Percentiles rank a stretch among this genome's conserved stretches.
Evolutionary conservation across 2,888 invertebrate species (phyloP).

Genomic region (Agriotes lineatus): DNA sequence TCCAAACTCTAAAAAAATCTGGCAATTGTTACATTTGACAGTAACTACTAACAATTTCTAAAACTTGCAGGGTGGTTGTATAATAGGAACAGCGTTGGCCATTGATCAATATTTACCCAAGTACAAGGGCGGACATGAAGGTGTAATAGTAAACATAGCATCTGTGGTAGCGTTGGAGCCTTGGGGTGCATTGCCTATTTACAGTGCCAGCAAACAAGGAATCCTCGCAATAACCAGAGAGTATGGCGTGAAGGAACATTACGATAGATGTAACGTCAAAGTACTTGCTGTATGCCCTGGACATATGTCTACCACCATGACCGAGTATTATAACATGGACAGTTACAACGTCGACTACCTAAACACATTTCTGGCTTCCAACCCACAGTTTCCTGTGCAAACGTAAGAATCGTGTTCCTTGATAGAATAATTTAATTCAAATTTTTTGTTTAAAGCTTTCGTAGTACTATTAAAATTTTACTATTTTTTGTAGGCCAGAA

Average conservation of each 20-base stretch:
- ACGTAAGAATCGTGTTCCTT: no score
- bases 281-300: slow-evolving; percentile 48
- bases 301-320: slow-evolving; percentile 12
- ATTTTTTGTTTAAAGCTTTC: no score
- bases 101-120: slow-evolving; percentile 49
- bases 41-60: no score
- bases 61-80: slow-evolving; percentile 37
- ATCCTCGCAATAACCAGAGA: slow-evolving; percentile 42
- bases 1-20: no score
- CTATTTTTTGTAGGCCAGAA: no score
- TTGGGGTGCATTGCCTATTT: slow-evolving; percentile 6
- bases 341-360: no score
- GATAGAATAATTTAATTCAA: no score
- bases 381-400: no score
- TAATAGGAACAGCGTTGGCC: slow-evolving; percentile 47
- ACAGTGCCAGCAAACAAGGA: slow-evolving; percentile 14
- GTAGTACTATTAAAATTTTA: no score
- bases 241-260: slow-evolving; percentile 27
- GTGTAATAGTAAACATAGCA: slow-evolving; percentile 49
- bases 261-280: slow-evolving; percentile 31
- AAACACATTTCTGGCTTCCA: no score
- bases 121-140: slow-evolving; percentile 48
- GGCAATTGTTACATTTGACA: no score
- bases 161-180: slow-evolving; percentile 47
- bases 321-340: no score